Evolutionary conservation across 2,113 vertebrate species (phyloP), one percentile per base, ranked within the genome.

Genomic region (Ovibos moschatus): DNA sequence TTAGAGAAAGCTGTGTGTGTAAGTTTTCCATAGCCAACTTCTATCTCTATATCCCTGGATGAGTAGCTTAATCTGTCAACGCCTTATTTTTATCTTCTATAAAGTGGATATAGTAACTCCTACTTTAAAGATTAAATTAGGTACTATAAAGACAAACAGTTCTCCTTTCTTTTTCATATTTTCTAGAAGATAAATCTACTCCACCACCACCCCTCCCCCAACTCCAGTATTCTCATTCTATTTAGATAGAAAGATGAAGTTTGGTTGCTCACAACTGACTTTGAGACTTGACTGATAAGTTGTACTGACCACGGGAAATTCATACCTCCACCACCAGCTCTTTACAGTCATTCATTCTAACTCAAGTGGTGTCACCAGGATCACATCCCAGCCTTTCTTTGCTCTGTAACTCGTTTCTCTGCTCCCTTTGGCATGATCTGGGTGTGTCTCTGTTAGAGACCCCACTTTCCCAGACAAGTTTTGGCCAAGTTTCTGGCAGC

Each of bases 401-500:
- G 11, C 9, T 92, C 76, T 43, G 19, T 78, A 76, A 78, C 7
- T 92, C 13, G 3, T 62, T 94, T 86, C 47, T 95, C 19, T n/a
- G 8, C 43, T 86, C 19, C 64, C 43, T 87, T 55, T 92, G 91
- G 21, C 58, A 55, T 0, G 1, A 57, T 50, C 43, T 57, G 85
- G 43, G 53, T 89, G 62, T 94, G 84, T 45, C 81, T 96, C 58
- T 88, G 11, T 86, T 84, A 57, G 21, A 97, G 67, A 91, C 10
- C 62, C 81, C 64, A 94, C 36, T 96, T 96, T 94, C 50, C 62
- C 43, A 88, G 92, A 43, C 58, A 94, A 97, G 33, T 60, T 87
- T 93, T 87, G 33, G 91, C 88, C 94, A 90, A 78, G 33, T 91
- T 94, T 93, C 93, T 97, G 47, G 16, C 19, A 93, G 95, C 55